Percentiles rank a stretch among this genome's conserved stretches.
Conservation (phyloP, 2,113 vertebrate species). For the Rallus limicola region DNA sequence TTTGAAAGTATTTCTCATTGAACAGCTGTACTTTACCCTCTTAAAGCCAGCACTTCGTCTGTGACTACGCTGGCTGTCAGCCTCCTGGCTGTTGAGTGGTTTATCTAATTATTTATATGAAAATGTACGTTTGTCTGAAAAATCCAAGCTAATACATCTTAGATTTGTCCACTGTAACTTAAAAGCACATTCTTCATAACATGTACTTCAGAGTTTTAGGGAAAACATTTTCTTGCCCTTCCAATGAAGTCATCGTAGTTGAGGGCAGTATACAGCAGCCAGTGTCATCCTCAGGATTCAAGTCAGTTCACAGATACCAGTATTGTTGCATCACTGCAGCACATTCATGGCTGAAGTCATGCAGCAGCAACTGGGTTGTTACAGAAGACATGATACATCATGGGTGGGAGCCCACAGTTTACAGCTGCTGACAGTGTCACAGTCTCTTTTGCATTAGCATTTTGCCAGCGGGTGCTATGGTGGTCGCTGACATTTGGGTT, state of each 20-base stretch:
- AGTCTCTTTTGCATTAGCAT: accelerated
- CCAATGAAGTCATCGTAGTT: background rate
- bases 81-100: background rate
- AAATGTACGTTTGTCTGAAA: background rate
- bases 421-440: background rate
- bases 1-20: background rate
- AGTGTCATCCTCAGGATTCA: background rate
- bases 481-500: background rate
- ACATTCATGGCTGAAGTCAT: background rate
- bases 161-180: background rate
- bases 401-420: background rate
- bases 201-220: background rate
- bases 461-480: background rate
- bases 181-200: too few relatives aligned
- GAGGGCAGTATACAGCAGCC: background rate
- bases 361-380: background rate
- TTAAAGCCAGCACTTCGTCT: background rate
- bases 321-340: background rate
- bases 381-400: background rate
- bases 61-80: background rate
- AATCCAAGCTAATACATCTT: background rate
- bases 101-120: background rate
- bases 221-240: background rate
- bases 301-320: background rate
- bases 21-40: background rate